Conservation (phyloP, 2,888 invertebrate species). For the Harpalus rufipes region DNA sequence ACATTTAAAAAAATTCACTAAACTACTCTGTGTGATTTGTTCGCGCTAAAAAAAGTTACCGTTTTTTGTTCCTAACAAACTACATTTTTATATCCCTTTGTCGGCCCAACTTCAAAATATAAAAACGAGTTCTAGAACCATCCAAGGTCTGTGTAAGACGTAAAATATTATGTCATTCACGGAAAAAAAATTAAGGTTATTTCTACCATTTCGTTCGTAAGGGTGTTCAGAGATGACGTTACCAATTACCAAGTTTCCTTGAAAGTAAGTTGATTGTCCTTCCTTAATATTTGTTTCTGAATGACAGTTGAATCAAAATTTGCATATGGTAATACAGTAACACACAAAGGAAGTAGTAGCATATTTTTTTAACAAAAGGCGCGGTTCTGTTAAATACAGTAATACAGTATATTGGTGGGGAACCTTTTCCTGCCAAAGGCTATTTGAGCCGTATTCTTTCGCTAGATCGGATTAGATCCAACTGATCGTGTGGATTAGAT, state of each 20-base stretch:
- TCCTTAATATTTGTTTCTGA: constrained; percentile 28
- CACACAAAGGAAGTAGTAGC: constrained; percentile 31
- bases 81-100: constrained; percentile 25
- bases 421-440: too few species aligned
- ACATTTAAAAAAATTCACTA: not conserved
- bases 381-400: not conserved
- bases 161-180: not conserved
- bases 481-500: too few species aligned
- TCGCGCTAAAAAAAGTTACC: not conserved
- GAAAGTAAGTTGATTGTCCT: constrained; percentile 34
- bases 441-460: too few species aligned
- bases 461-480: too few species aligned
- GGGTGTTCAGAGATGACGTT: not conserved
- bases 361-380: not conserved
- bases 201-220: not conserved
- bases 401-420: too few species aligned
- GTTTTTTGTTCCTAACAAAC: not conserved
- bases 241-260: not conserved
- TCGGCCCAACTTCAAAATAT: not conserved
- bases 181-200: not conserved
- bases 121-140: constrained; percentile 54
- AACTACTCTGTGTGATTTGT: not conserved
- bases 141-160: not conserved
- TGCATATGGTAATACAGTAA: constrained; percentile 48
- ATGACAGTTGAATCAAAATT: constrained; percentile 24